Conservation (phyloP, 2,888 invertebrate species). For the Lepidochrysops patricia region DNA sequence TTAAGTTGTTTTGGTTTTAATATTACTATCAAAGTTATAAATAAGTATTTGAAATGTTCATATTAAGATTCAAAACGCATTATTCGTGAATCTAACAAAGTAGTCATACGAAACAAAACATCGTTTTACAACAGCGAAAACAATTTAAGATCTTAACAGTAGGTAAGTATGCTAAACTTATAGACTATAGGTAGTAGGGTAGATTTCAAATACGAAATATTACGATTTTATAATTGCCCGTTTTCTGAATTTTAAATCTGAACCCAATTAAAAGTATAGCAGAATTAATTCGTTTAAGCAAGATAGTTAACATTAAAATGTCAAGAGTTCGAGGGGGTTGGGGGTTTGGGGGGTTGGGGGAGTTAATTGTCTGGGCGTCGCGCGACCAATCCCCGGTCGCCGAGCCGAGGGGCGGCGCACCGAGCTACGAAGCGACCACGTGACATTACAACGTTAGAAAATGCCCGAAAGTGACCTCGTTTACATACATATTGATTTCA, state of each 20-base stretch:
- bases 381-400: constrained; percentile 49
- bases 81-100: too few species aligned
- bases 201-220: too few species aligned
- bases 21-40: not conserved
- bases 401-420: constrained; percentile 49
- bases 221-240: too few species aligned
- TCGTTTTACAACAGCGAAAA: too few species aligned
- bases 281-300: constrained; percentile 26
- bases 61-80: too few species aligned
- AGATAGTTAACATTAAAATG: constrained; percentile 65
- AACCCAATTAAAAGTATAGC: not conserved
- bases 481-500: constrained; percentile 22
- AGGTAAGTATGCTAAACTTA: too few species aligned
- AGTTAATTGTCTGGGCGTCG: constrained; percentile 61
- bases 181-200: too few species aligned
- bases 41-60: too few species aligned
- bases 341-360: constrained; percentile 45
- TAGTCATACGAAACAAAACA: too few species aligned
- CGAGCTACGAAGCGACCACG: constrained; percentile 63
- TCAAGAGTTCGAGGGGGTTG: constrained; percentile 55
- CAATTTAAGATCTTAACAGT: too few species aligned
- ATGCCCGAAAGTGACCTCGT: constrained; percentile 26
- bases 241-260: too few species aligned
- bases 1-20: too few species aligned
- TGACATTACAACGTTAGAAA: constrained; percentile 32